Conservation (phyloP, 2,797 vertebrate genomes). For the Sebastes wilsoni region DNA sequence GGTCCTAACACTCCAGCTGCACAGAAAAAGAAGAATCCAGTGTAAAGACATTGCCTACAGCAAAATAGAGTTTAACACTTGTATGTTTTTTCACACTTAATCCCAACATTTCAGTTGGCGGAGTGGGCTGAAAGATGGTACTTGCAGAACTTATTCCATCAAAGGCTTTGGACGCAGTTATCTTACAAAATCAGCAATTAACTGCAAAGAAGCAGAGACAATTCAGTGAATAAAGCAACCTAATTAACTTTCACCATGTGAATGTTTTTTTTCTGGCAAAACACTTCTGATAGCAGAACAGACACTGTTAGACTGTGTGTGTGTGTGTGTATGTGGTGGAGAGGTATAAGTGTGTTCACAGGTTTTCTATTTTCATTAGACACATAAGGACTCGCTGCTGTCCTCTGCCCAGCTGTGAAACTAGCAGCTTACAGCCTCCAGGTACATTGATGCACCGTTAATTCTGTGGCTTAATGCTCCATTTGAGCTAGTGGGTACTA, state of each 20-base stretch:
- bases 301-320: constrained; percentile 8
- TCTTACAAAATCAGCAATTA: constrained; percentile 73
- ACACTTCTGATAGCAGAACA: constrained; percentile 36
- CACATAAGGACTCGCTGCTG: constrained; percentile 27
- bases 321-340: constrained; percentile 6
- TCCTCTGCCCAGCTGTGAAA: constrained; percentile 59
- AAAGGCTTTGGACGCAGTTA: constrained; percentile 52
- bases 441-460: constrained; percentile 46
- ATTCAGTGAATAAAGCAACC: constrained; percentile 61
- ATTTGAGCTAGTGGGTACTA: not conserved
- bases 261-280: constrained; percentile 44
- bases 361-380: constrained; percentile 48
- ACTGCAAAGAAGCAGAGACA: constrained; percentile 60
- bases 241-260: constrained; percentile 67
- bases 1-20: not conserved
- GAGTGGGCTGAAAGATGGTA: constrained; percentile 14
- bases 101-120: not conserved
- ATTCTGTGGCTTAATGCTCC: constrained; percentile 46
- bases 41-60: not conserved
- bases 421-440: constrained; percentile 41
- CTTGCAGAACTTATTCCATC: constrained; percentile 43
- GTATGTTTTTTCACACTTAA: constrained; percentile 4
- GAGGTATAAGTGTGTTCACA: not conserved
- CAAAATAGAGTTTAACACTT: not conserved
- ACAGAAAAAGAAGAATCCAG: not conserved